phyloP scores from a whole-genome alignment of 2,797 vertebrate species.

The Pseudochirops corinnae region DNA sequence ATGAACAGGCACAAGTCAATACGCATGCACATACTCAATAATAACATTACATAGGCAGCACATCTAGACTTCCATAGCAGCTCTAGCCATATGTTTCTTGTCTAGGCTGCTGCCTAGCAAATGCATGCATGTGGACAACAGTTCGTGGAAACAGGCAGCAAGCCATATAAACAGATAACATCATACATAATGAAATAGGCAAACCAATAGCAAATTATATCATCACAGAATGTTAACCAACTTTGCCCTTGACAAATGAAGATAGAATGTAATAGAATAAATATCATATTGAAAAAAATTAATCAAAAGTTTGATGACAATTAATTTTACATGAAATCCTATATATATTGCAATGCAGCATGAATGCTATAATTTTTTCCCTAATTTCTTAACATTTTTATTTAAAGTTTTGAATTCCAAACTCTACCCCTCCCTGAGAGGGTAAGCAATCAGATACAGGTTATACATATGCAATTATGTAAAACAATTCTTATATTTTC shows the following conservation, averaged over 20 bases:
- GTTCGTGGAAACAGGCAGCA: constrained; percentile 78
- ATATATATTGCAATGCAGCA: background rate
- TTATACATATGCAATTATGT: background rate
- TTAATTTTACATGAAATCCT: background rate
- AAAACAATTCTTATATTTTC: background rate
- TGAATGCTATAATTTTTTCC: background rate
- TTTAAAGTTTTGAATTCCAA: no score
- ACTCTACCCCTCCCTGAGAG: background rate
- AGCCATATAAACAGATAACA: constrained; percentile 79
- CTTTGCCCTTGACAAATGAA: constrained; percentile 74
- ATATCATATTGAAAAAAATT: constrained; percentile 46
- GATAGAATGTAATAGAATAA: constrained; percentile 63
- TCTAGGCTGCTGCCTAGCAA: constrained; percentile 74
- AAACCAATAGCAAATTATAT: constrained; percentile 70
- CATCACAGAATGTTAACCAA: constrained; percentile 60
- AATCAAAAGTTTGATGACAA: background rate
- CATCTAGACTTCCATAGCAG: constrained; percentile 72
- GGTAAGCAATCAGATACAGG: background rate
- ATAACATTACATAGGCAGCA: constrained; percentile 66
- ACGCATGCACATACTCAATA: constrained; percentile 41
- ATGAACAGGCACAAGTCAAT: constrained; percentile 56
- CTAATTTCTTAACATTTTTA: background rate
- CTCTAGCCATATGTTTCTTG: constrained; percentile 77
- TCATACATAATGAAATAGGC: constrained; percentile 72
- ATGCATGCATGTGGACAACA: constrained; percentile 77